These are phyloP conservation scores for Heterodera carotae DNA, from an alignment of 1,140 invertebrate genomes.

Conservation along the genomic window DNA sequence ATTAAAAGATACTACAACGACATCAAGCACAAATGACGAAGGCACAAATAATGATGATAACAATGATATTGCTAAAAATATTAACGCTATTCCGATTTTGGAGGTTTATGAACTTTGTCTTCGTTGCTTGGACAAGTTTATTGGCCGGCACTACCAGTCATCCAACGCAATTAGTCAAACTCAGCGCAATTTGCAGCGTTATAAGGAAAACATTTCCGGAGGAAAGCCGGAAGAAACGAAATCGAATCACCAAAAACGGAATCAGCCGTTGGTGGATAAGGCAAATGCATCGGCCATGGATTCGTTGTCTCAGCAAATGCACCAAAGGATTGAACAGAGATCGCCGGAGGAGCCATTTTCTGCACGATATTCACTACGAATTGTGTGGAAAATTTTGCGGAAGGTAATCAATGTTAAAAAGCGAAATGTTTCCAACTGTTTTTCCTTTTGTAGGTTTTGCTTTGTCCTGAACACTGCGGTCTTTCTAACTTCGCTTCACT, in stretches of 20 bases:
- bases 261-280: not conserved
- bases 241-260: not conserved
- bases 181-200: not conserved
- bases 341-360: not conserved
- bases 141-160: not conserved
- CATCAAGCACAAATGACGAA: not conserved
- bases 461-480: not conserved
- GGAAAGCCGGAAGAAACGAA: too few species aligned
- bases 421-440: not conserved
- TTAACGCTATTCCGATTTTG: not conserved
- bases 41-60: not conserved
- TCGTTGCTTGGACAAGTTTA: not conserved
- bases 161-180: not conserved
- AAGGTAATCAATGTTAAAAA: not conserved
- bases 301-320: conserved; percentile 15
- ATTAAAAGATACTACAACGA: not conserved
- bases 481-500: not conserved
- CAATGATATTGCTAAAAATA: not conserved
- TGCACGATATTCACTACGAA: conserved; percentile 30
- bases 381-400: conserved; percentile 34
- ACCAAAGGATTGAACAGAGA: conserved; percentile 7
- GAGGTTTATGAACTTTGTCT: conserved; percentile 5
- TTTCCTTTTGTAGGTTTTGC: not conserved
- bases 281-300: conserved; percentile 5
- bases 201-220: not conserved